Base-by-base conservation (phyloP, 1,140 invertebrate species). In the Oryctes rhinoceros region DNA sequence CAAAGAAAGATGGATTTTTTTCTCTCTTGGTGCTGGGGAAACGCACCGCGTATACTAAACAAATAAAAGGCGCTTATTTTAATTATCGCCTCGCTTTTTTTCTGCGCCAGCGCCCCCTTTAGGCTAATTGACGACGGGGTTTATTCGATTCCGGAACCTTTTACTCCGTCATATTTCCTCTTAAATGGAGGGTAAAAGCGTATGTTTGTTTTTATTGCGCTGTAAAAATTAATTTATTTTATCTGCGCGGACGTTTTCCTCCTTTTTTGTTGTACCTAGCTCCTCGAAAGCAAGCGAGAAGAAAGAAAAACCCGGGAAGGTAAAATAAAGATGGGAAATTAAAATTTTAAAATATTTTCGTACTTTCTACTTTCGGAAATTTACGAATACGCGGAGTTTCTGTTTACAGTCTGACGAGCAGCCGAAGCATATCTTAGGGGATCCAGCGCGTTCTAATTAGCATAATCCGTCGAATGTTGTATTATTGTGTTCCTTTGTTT, bases 141-240 rank as follows among this genome's bases (percentile, higher is more conserved):
- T 71, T 71, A 71, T 71, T 71, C 65, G 65, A 71, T 71, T 71
- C 65, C 65, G 65, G 24, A 15, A 71, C 65, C 65, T 71, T 71
- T 71, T 71, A 71, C 11, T 71, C 65, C 65, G 65, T 71, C 65
- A 71, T 71, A 71, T 71, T 71, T 71, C 37, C 24, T 37, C 24
- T 24, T 71, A 71, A 71, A 71, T 71, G 65, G 65, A 71, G 65
- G 65, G 65, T 30, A 35, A 37, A 37, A 71, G 35, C 65, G 65
- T 37, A 37, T 71, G 65, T 71, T 71, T 71, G 65, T 71, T 71
- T 71, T 71, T 71, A 71, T 71, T 71, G 65, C 65, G 24, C 65
- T 35, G 65, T 71, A 71, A 71, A 71, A 71, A 71, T 71, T 71
- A 71, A 71, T 71, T 71, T 71, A 37, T 71, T 71, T 62, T 62